Conservation (phyloP, 2,797 vertebrate species). For the Molossus molossus region DNA sequence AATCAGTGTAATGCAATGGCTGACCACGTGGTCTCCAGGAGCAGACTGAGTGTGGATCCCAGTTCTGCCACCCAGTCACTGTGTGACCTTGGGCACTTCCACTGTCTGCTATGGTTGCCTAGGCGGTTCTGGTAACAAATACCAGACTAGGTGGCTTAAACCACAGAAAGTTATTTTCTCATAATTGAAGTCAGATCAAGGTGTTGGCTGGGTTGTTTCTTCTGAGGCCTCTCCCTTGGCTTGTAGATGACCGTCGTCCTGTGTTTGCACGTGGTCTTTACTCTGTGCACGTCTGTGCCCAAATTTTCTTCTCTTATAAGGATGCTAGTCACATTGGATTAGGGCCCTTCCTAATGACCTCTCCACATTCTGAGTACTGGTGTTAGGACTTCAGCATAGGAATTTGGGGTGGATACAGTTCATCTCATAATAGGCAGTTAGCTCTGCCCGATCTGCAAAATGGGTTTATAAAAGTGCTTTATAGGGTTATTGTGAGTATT, state of each 20-base stretch:
- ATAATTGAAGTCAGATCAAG: not conserved
- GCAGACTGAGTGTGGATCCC: not conserved
- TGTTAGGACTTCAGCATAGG: not conserved
- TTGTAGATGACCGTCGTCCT: not conserved
- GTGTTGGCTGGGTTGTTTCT: not conserved
- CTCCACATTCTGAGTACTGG: not conserved
- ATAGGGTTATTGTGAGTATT: not conserved
- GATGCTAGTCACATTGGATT: not conserved
- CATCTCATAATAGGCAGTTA: not conserved
- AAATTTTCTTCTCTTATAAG: not conserved
- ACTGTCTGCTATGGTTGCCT: not conserved
- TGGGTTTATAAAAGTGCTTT: not conserved
- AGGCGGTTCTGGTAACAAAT: not conserved
- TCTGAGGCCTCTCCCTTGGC: not conserved
- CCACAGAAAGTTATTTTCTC: not conserved
- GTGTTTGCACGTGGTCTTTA: not conserved
- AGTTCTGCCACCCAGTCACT: not conserved
- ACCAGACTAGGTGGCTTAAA: not conserved
- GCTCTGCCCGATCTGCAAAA: not conserved
- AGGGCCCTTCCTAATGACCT: not conserved
- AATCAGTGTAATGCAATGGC: not conserved
- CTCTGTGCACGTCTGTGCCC: not conserved
- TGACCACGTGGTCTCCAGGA: not conserved
- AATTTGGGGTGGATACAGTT: not conserved
- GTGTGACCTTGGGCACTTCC: not conserved